These are phyloP conservation scores for Sipha maydis DNA, from an alignment of 2,888 invertebrate genomes.

Conservation along the genomic window DNA sequence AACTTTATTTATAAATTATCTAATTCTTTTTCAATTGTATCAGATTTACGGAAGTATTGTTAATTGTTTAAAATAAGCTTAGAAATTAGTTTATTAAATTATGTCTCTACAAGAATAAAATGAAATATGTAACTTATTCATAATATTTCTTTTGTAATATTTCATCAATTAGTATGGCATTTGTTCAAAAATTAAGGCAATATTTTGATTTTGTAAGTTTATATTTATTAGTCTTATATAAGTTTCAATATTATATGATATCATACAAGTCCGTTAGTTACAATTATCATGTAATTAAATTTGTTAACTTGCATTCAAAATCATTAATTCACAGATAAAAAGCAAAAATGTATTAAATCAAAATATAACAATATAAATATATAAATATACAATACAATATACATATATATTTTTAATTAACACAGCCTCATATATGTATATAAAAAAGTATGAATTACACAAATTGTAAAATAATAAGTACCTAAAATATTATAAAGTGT, in stretches of 20 bases:
- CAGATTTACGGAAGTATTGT: no score
- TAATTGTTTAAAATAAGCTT: no score
- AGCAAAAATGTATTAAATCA: conserved; percentile 1
- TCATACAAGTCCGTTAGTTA: conserved; percentile 43
- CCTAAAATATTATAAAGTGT: not conserved
- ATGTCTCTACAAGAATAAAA: no score
- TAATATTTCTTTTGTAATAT: no score
- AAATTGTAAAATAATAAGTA: conserved; percentile 23
- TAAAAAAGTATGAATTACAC: conserved; percentile 16
- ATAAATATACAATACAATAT: no score
- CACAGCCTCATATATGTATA: conserved; percentile 37
- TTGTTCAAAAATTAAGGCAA: not conserved
- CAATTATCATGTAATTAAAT: conserved; percentile 9
- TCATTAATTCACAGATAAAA: conserved; percentile 28
- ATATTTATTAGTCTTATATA: conserved; percentile 34
- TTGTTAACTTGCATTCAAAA: not conserved
- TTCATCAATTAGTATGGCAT: not conserved
- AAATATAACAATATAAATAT: conserved; percentile 10
- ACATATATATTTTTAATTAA: not conserved
- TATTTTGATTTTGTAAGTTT: not conserved
- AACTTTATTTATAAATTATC: no score
- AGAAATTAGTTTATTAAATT: no score
- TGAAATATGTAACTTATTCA: no score
- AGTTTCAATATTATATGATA: conserved; percentile 9
- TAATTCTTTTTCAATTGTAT: no score